Evolutionary conservation across 2,888 invertebrate genomes (phyloP), one percentile per base, ranked within the genome.

Genomic region (Amphipoea lucens): DNA sequence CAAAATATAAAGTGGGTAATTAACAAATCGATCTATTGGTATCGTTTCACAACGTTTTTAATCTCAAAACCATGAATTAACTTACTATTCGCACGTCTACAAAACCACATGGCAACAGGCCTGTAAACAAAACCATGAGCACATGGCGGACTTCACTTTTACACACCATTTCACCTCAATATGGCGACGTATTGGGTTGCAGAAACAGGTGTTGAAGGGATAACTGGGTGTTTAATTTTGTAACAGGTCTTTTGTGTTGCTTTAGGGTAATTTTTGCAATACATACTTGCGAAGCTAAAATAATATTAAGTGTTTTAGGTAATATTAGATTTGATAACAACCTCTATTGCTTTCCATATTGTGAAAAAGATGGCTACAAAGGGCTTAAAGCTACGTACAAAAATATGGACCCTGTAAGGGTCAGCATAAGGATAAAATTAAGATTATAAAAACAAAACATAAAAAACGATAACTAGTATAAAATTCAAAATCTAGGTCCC

Each of bases 81-180:
- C 14, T 40, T 23, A 12, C 14, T 20, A 67, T 77, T 45, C 80
- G 42, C 70, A 40, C 20, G 20, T 57, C 42, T 36, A 54, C 11
- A 65, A 14, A 51, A 36, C 36, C 60, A 70, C 82, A 51, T 65
- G 74, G 40, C 9, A 54, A 48, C 65, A 70, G 45, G 29, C 7
- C 17, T 51, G 51, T 87, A 51, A 76, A 76, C 62, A 84, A 76
- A 72, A 63, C 63, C 67, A 20, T n/a, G 57, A 11, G 67, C 84
- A 87, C 70, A 40, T 74, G 80, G 54, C 14, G 60, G 90, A 79
- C 87, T 90, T 90, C 90, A 79, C 71, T 91, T 89, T 87, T 82
- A 82, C 87, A 75, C 81, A 2, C 81, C 84, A 86, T 87, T 88
- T 78, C 77, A 74, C 76, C 36, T 54, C 87, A 84, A 84, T 81